phyloP scores from a whole-genome alignment of 2,113 vertebrate species.

The Cyprinodon brontotheroides region DNA sequence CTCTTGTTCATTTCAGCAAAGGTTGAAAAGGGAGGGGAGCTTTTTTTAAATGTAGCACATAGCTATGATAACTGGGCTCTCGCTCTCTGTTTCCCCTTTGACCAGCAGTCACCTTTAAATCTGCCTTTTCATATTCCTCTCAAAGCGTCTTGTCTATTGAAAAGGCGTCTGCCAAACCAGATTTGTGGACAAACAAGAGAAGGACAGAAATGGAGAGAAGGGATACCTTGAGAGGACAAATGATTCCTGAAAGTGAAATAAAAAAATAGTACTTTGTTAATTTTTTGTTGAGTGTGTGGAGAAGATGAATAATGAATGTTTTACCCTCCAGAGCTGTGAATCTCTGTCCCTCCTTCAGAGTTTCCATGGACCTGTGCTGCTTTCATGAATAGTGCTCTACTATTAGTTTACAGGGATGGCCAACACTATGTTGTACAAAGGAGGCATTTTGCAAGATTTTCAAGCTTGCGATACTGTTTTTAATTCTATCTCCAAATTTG shows the following conservation, averaged over 20 bases:
- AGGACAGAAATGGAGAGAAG: slow-evolving; percentile 75
- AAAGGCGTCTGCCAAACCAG: slow-evolving; percentile 94
- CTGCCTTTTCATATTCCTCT: slow-evolving; percentile 99
- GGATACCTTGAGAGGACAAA: slow-evolving; percentile 91
- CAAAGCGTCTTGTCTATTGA: slow-evolving; percentile 98
- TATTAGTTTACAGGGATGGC: background rate
- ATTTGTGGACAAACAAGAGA: slow-evolving; percentile 96
- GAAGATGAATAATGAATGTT: too few species aligned
- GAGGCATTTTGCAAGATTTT: too few species aligned
- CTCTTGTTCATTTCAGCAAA: slow-evolving; percentile 85
- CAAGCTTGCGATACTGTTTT: too few species aligned
- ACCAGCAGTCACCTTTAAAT: slow-evolving; percentile 97
- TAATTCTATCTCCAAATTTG: too few species aligned
- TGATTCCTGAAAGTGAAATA: slow-evolving; percentile 84
- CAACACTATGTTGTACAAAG: too few species aligned
- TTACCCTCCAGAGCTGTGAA: too few species aligned
- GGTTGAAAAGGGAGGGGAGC: slow-evolving; percentile 61
- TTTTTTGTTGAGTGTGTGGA: too few species aligned
- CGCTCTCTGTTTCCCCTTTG: slow-evolving; percentile 77
- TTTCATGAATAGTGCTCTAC: too few species aligned
- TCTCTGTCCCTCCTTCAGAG: too few species aligned
- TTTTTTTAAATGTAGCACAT: slow-evolving; percentile 67
- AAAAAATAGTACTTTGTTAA: slow-evolving; percentile 47
- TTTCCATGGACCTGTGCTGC: too few species aligned
- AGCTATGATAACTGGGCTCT: slow-evolving; percentile 72